Base-by-base conservation (phyloP, 2,797 vertebrate genomes). In the Arrhamphus sclerolepis region DNA sequence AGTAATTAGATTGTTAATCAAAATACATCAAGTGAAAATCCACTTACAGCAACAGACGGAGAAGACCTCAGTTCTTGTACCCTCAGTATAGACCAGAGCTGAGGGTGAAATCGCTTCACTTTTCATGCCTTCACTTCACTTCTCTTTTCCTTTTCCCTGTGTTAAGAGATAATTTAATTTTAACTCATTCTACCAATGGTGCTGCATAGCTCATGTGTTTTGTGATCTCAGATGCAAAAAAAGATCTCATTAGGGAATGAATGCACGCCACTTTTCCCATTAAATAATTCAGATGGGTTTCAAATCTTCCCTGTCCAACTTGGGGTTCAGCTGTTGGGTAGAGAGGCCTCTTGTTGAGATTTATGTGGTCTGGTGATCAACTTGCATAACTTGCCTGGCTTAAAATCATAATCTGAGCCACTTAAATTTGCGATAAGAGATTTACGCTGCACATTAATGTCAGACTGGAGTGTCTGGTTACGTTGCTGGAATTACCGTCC, bases 1-100 rank as follows among this genome's bases (percentile, higher is more conserved):
- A 81, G 46, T 83, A 84, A 87, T 75, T 68, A 69, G 58, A 63
- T 54, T 78, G 79, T 89, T 83, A 73, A 84, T 87, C 79, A 84
- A 73, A 88, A 84, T 76, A 73, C 70, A 70, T 78, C 58, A 49
- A 53, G 66, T 72, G 69, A 70, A 78, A 82, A 80, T 71, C 61
- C 51, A 70, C 74, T 79, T 63, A 56, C 44, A 54, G 56, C 66
- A 67, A 78, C 44, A 75, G 62, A 74, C 69, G 62, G 66, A 69
- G 58, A 59, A 71, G 75, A 66, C 39, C 48, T 66, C 21, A 59
- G 74, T 40, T 61, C 66, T 62, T 72, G 58, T 65, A 46, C 19
- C 57, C 65, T 72, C 20, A 62, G 53, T 82, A 75, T 62, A 64
- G 63, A 65, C 46, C 50, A 24, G 63, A 41, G 58, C 54, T 40